These are phyloP conservation scores for Diuraphis noxia DNA, from an alignment of 1,140 invertebrate species.

Conservation along the genomic window DNA sequence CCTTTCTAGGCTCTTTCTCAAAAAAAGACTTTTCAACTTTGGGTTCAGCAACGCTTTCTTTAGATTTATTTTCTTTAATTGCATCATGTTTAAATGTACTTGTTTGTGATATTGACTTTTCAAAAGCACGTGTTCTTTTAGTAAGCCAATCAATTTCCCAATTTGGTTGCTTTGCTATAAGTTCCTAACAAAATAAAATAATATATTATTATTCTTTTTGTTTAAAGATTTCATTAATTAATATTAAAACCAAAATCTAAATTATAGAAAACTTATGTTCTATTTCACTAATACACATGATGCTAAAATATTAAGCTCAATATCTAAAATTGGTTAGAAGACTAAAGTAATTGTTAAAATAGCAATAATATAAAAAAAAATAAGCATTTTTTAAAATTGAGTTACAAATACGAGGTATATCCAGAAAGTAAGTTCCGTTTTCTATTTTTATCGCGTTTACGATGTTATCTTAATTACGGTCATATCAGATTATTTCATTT, in stretches of 20 bases:
- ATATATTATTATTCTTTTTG: neutral
- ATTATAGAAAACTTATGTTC: neutral
- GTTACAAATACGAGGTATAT: no score
- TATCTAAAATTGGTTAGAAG: neutral
- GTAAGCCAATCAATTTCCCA: slow-evolving; percentile 84
- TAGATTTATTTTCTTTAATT: slow-evolving; percentile 34
- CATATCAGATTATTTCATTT: no score
- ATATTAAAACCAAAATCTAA: neutral
- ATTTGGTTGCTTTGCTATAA: slow-evolving; percentile 77
- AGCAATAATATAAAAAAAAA: neutral
- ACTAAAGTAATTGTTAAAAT: neutral
- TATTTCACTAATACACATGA: neutral
- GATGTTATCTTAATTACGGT: no score
- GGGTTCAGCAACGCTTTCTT: neutral
- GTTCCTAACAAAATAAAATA: slow-evolving; percentile 65
- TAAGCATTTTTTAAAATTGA: no score
- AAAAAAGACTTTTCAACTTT: slow-evolving; percentile 45
- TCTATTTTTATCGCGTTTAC: no score
- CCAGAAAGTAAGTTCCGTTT: no score
- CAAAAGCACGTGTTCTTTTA: slow-evolving; percentile 73
- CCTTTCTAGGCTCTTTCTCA: slow-evolving; percentile 60
- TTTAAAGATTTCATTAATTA: neutral
- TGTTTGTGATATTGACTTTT: slow-evolving; percentile 49
- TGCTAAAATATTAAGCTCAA: neutral
- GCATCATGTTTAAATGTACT: neutral